Base-by-base conservation (phyloP, 2,797 vertebrate species). In the Phyllotis vaccarum region DNA sequence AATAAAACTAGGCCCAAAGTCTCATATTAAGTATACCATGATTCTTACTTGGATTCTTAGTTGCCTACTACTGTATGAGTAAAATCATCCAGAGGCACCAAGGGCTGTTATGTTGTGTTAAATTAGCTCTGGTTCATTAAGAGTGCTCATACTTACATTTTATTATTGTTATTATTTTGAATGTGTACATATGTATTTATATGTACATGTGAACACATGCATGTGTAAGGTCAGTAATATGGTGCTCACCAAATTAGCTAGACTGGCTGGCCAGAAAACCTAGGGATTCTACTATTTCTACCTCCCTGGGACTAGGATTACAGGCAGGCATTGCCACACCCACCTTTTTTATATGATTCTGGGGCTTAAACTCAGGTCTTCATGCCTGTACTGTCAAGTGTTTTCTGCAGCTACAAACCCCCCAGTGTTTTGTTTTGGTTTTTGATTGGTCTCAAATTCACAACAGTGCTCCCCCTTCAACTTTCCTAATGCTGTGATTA, bases 11-110 rank as follows among this genome's bases (percentile, higher is more conserved):
- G 37, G 11, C 22, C 40, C 21, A 74, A 74, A 40, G 10, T 37
- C 22, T 74, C 37, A 27, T 74, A 74, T 43, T 13, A 74, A 74
- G 70, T 74, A 74, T 21, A 74, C 37, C 70, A 40, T 74, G 70
- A 74, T 43, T 40, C 66, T 27, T 62, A 60, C 5, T 60, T 60
- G 5, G 58, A 60, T 60, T 95, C 72, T 96, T n/a, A 66, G 1
- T 87, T 90, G 60, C n/a, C n/a, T n/a, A 5, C 85, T 91, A 80
- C 21, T 89, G 54, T 19, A 58, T 90, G 37, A 85, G 80, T 91
- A 76, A 91, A 91, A 82, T 94, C 40, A 82, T 54, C 22, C 72
- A 56, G 8, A 49, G 58, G 12, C 66, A 46, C 13, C 76, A 8
- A 54, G 31, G 17, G 46, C 31, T 78, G 75, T 52, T 14, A 56